phyloP scores from a whole-genome alignment of 1,140 invertebrate species.

The Zaprionus nigranus region DNA sequence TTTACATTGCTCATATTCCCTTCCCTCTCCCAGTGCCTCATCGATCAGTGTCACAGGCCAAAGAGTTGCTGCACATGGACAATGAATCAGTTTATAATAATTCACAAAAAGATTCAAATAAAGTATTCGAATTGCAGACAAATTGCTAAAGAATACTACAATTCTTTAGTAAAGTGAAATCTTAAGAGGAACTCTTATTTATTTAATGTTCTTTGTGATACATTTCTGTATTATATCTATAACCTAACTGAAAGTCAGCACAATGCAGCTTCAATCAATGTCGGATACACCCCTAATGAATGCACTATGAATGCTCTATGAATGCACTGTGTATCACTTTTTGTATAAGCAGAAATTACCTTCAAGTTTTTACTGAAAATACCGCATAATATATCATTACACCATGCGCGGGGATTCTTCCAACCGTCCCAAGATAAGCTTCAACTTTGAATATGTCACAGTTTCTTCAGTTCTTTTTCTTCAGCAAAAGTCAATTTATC shows the following conservation, averaged over 20 bases:
- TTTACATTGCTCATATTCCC: neutral
- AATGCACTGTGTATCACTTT: constrained; percentile 9
- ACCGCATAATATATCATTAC: neutral
- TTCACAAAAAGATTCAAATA: neutral
- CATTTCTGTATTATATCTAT: neutral
- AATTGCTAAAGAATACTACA: neutral
- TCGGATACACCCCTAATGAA: neutral
- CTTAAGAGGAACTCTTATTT: neutral
- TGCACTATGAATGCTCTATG: constrained; percentile 16
- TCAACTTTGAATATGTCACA: neutral
- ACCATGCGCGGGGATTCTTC: no score
- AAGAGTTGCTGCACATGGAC: neutral
- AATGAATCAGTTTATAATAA: neutral
- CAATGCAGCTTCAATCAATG: neutral
- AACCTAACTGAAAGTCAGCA: neutral
- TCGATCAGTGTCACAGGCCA: constrained; percentile 28
- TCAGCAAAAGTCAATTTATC: neutral
- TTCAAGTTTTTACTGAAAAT: neutral
- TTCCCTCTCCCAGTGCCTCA: neutral
- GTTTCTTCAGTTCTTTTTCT: neutral
- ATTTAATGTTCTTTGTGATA: neutral
- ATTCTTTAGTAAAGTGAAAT: no score
- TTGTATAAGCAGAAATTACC: neutral
- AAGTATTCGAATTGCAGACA: constrained; percentile 6
- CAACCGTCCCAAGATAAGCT: neutral